phyloP scores from a whole-genome alignment of 2,797 vertebrate species.

The Sylvilagus floridanus region DNA sequence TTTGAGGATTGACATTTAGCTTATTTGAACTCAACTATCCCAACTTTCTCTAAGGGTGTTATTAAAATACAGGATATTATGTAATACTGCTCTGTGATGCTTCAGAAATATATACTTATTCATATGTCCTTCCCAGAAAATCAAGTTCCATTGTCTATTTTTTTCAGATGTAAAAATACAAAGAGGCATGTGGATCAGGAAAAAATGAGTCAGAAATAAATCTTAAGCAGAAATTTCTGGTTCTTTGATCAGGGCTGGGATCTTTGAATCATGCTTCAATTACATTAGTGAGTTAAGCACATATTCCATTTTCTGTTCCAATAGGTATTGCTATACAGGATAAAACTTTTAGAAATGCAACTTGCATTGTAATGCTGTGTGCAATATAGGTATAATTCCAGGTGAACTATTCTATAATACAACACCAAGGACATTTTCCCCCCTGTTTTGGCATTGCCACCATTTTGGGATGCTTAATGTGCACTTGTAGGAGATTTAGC shows the following conservation, averaged over 20 bases:
- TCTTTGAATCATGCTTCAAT: background rate
- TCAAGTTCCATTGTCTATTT: background rate
- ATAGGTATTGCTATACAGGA: background rate
- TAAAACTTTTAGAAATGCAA: background rate
- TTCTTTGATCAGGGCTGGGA: background rate
- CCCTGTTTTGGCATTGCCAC: background rate
- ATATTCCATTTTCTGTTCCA: background rate
- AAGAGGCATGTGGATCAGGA: background rate
- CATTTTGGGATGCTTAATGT: background rate
- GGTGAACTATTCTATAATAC: background rate
- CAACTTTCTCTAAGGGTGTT: conserved; percentile 10
- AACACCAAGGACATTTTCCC: background rate
- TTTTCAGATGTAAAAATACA: background rate
- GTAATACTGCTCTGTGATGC: background rate
- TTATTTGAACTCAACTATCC: background rate
- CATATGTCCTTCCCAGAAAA: background rate
- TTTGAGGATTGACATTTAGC: conserved; percentile 33
- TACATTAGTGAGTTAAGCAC: background rate
- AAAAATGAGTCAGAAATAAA: background rate
- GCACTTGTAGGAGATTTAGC: background rate
- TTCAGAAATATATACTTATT: background rate
- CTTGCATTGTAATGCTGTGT: background rate
- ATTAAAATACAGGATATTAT: background rate
- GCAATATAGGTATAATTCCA: background rate
- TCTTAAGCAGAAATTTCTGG: background rate